Evolutionary conservation across 2,113 vertebrate genomes (phyloP).

Genomic region (Eubucco bourcierii): DNA sequence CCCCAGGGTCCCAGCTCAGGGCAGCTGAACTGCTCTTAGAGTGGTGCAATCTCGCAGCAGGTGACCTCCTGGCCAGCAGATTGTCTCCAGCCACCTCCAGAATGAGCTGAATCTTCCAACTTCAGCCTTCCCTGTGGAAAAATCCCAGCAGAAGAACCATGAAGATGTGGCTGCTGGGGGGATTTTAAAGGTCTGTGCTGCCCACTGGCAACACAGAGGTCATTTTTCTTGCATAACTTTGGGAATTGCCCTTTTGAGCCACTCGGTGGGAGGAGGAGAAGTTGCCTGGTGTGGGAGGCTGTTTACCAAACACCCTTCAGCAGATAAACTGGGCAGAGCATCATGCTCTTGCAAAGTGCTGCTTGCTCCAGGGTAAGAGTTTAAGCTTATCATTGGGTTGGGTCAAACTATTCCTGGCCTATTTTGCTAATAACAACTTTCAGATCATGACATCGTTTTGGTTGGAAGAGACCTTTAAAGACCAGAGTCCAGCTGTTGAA

Average conservation of each 20-base stretch:
- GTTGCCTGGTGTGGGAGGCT: not conserved
- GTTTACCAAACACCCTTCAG: conserved; percentile 3
- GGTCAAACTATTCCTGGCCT: not conserved
- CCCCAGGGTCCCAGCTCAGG: not conserved
- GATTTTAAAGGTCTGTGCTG: not conserved
- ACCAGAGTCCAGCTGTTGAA: too few relatives aligned
- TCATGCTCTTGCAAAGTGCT: not conserved
- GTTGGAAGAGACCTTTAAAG: too few relatives aligned
- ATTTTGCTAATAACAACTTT: not conserved
- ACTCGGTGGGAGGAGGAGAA: not conserved
- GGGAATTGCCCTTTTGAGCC: conserved; percentile 32
- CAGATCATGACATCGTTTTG: not conserved
- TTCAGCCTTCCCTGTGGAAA: not conserved
- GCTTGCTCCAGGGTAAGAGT: not conserved
- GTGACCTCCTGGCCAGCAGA: not conserved
- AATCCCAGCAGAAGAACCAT: not conserved
- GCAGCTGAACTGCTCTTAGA: not conserved
- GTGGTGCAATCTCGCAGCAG: not conserved
- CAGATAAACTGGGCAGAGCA: not conserved
- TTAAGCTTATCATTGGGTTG: not conserved
- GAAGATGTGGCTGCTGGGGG: not conserved
- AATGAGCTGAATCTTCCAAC: not conserved
- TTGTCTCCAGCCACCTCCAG: not conserved
- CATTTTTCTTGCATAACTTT: not conserved
- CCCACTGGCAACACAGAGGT: not conserved